Base-by-base conservation (phyloP, 2,888 invertebrate genomes). In the Piscicola geometra region DNA sequence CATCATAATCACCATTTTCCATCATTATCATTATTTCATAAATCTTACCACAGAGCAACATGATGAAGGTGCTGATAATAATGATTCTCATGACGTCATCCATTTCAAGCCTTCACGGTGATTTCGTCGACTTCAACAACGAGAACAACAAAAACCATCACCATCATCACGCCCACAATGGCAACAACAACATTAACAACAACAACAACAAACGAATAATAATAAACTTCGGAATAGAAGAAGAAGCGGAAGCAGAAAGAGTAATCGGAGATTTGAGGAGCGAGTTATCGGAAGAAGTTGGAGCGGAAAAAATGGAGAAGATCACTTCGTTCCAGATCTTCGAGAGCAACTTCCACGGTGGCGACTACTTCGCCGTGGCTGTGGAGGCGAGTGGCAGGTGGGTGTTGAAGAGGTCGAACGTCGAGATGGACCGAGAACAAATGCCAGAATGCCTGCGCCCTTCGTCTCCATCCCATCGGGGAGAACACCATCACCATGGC, bases 301-400 rank as follows among this genome's bases (percentile, higher is more conserved):
- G 41, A 21, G 47, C 47, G n/a, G 25, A 47, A 21, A 32, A 25
- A 3, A 28, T 71, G 9, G 25, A 25, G 15, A 35, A n/a, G 12
- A 28, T 70, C 32, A 56, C 30, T n/a, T 36, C 35, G 15, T 76
- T 76, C 76, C 67, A 52, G n/a, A 50, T 76, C n/a, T 68, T 76
- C 0, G 69, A 64, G n/a, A 47, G 47, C 25, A 50, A 69, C 15
- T 25, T 52, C 25, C 76, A 76, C 68, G 47, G 50, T 30, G 69
- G 67, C 28, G 47, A 35, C 60, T 47, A 30, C 1, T 76, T 76
- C 30, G 41, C 28, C 15, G 47, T 76, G 15, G 70, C 68, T 36
- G 0, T 73, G 15, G 41, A 35, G 30, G 36, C 68, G 12, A 66
- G 73, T 41, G 3, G 32, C 1, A 30, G 21, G 18, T 47, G 50